Conservation (phyloP, 2,113 vertebrate genomes). For the Ceyx cyanopectus region DNA sequence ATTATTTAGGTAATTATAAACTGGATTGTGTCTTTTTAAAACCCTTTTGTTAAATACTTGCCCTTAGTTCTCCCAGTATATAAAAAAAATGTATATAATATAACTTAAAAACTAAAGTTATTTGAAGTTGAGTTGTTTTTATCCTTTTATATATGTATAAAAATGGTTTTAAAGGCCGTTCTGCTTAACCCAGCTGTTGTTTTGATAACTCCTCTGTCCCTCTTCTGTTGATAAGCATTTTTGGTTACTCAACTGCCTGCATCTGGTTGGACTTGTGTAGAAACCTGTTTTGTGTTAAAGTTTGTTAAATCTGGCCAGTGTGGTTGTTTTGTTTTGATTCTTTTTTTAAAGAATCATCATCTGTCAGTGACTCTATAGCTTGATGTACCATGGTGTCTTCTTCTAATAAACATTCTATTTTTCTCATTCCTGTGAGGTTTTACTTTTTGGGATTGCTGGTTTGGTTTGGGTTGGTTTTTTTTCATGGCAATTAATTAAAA, state of each 20-base stretch:
- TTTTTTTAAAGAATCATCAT: conserved; percentile 46
- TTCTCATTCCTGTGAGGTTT: conserved; percentile 70
- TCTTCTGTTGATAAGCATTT: neutral
- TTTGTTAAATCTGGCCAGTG: conserved; percentile 13
- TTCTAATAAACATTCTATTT: conserved; percentile 79
- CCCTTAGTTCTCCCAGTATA: neutral
- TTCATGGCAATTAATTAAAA: neutral
- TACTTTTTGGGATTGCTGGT: neutral
- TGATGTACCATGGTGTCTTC: conserved; percentile 52
- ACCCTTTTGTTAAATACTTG: conserved; percentile 37
- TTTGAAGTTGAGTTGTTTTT: conserved; percentile 75
- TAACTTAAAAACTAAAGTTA: conserved; percentile 72
- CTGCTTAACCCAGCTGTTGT: conserved; percentile 56
- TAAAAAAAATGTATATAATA: conserved; percentile 56
- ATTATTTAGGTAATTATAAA: conserved; percentile 39
- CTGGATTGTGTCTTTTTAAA: conserved; percentile 25
- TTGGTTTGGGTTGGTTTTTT: neutral
- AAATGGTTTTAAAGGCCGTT: conserved; percentile 58
- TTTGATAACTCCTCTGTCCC: conserved; percentile 36
- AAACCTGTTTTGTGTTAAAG: conserved; percentile 63
- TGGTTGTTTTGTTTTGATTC: neutral
- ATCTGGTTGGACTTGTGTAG: conserved; percentile 38
- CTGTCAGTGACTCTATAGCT: conserved; percentile 55
- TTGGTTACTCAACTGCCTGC: conserved; percentile 56
- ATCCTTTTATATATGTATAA: conserved; percentile 60